Evolutionary conservation across 2,888 invertebrate species (phyloP), one percentile per base, ranked within the genome.

Genomic region (Diaprepes abbreviatus): DNA sequence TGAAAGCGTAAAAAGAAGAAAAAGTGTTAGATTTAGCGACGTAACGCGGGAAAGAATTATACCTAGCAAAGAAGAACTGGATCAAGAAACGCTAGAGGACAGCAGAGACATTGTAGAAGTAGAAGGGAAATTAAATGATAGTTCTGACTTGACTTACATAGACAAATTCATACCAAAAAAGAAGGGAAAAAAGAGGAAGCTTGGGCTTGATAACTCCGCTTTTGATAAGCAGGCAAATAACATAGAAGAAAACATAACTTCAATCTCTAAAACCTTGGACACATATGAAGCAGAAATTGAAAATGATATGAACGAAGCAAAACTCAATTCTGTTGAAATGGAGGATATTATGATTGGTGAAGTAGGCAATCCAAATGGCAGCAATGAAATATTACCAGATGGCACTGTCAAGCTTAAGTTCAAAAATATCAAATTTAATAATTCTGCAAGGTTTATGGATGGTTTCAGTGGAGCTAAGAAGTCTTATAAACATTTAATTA

Each of bases 201-300:
- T 69, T 10, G 80, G 79, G 1, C 35, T 78, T 1, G 79, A 78
- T 50, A 81, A 81, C 43, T 38, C 54, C 3, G 79, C 74, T 17
- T 81, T 81, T 52, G 76, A 81, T 64, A 68, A 67, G 33, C 64
- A 73, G 12, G 64, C 62, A 14, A 69, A 31, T n/a, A 66, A 57
- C 14, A 55, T 82, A 3, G 79, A 83, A 40, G 81, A 82, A 72
- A 79, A 79, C 35, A 71, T 81, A 3, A 71, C 77, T 45, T 60
- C 73, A 1, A 78, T 83, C 4, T 74, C 80, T 1, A 77, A 79
- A 43, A 78, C 76, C 2, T 73, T 84, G 3, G 83, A 84, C 36
- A 74, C 66, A 9, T 83, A 74, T 66, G 82, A 85, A 73, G 82
- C 83, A 0, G 81, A 84, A 72, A 79, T 84, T 10, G 85, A 85